A percentile compares a stretch with the other conserved stretches of the same genome.
Conservation (phyloP, 2,888 invertebrate species). For the Halocaridina rubra region DNA sequence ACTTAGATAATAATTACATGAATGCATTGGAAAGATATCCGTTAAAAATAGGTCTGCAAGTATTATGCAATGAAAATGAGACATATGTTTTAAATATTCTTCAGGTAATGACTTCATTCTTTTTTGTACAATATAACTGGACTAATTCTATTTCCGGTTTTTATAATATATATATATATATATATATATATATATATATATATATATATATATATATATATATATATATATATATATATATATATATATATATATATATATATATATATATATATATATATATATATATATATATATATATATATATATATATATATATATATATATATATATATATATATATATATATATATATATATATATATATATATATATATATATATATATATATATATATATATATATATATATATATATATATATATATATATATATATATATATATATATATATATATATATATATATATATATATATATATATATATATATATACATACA, state of each 20-base stretch:
- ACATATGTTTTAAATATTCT: no score
- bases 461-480: slow-evolving; percentile 20
- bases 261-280: not conserved
- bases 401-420: slow-evolving; percentile 23
- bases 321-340: not conserved
- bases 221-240: not conserved
- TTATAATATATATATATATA: slow-evolving; percentile 1
- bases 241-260: not conserved
- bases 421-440: slow-evolving; percentile 23
- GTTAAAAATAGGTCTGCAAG: no score
- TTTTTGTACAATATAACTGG: no score
- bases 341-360: slow-evolving; percentile 1
- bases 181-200: slow-evolving; percentile 5
- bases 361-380: not conserved
- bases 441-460: slow-evolving; percentile 23
- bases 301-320: slow-evolving; percentile 4
- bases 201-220: not conserved
- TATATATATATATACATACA: slow-evolving; percentile 17
- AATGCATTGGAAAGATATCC: no score
- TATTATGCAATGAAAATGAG: no score
- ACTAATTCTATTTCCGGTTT: no score
- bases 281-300: slow-evolving; percentile 8
- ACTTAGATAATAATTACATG: no score
- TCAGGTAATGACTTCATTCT: no score
- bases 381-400: slow-evolving; percentile 31